A percentile compares a stretch with the other conserved stretches of the same genome.
Conservation (phyloP, 2,888 invertebrate genomes). For the Rotaria macrura region DNA sequence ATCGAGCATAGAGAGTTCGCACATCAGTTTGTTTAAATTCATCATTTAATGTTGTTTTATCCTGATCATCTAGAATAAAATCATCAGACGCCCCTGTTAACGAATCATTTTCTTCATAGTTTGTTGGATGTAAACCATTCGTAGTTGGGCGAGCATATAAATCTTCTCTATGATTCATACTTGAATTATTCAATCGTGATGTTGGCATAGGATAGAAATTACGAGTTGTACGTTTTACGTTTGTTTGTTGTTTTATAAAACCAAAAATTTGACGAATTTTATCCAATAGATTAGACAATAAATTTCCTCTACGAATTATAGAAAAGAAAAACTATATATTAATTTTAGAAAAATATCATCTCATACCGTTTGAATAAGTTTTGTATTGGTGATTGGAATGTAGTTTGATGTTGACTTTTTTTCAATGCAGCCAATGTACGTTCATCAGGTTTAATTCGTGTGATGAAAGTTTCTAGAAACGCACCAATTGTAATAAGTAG, state of each 20-base stretch:
- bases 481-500: neutral
- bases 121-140: neutral
- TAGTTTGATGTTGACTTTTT: neutral
- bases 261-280: neutral
- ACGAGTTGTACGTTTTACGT: neutral
- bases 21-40: neutral
- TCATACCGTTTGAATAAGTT: neutral
- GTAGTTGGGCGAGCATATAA: neutral
- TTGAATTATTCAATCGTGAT: neutral
- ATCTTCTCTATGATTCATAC: neutral
- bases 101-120: neutral
- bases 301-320: too few species aligned
- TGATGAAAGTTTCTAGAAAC: neutral
- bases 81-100: neutral
- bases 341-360: too few species aligned
- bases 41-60: neutral
- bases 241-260: neutral
- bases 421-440: neutral
- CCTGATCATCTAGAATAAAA: neutral
- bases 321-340: too few species aligned
- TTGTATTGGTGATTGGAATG: too few species aligned
- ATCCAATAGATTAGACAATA: neutral
- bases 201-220: neutral
- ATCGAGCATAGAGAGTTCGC: neutral
- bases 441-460: neutral